Base-by-base conservation (phyloP, 2,888 invertebrate genomes). In the Silvanus unidentatus region DNA sequence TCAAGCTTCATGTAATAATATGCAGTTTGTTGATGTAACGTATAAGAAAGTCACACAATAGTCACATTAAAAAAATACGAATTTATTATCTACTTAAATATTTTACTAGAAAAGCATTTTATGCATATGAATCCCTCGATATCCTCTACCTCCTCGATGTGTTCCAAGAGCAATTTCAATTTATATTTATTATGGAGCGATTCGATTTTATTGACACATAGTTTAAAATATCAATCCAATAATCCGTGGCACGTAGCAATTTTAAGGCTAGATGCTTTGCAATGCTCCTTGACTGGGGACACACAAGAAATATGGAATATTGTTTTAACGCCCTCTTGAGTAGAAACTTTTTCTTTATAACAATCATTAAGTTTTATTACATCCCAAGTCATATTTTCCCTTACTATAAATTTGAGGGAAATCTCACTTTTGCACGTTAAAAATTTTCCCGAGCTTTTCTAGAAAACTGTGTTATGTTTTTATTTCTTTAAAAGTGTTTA, bases 171-270 rank as follows among this genome's bases (percentile, higher is more conserved):
- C 65, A 64, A 57, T 65, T 64, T 58, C 58, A 54, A 57, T 64
- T 64, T 64, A 67, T 66, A 66, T 62, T 64, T 66, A 66, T 65
- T 59, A 62, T 57, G 47, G 56, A 53, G 58, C 63, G 58, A 61
- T 67, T 66, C 57, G 50, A 48, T 64, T 68, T 67, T 65, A 69
- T 68, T 62, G 65, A 59, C 59, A 59, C 57, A 59, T 60, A 61
- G 57, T 61, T 63, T 61, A 63, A 65, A 65, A 63, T 66, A 63
- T 62, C 59, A 63, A 58, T 62, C 60, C 58, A 62, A 63, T 63
- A 65, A 62, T 63, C 63, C 59, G 48, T 54, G 49, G 57, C 64
- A 62, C 63, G 63, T 62, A 63, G 56, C 55, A 59, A 44, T 60
- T 62, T 63, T 57, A 62, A 53, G 56, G 35, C 14, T 38, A 29